Percentiles rank a stretch among this genome's conserved stretches.
Conservation (phyloP, 30 jellyfish, hydroid and myxozoan genomes). For the Aurelia sp. region DNA sequence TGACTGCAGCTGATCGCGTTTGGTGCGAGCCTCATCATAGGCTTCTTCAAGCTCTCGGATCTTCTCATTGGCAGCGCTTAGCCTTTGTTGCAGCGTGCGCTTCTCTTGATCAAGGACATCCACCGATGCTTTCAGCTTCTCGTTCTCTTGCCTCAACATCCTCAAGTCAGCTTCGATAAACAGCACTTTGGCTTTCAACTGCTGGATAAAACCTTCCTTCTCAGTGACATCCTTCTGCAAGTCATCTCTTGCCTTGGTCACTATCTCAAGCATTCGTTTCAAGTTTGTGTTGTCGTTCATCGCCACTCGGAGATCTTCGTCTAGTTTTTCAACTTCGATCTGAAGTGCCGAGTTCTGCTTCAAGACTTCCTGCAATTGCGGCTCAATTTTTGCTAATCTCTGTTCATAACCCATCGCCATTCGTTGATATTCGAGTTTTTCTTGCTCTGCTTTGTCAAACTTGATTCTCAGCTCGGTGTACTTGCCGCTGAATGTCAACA, state of each 20-base stretch:
- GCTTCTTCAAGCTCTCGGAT: constrained; percentile 94
- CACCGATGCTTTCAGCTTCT: constrained; percentile 68
- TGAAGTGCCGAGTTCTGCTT: constrained; percentile 86
- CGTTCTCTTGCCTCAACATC: constrained; percentile 84
- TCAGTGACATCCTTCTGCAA: constrained; percentile 83
- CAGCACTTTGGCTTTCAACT: constrained; percentile 69
- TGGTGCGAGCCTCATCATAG: constrained; percentile 83
- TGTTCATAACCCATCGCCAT: constrained; percentile 98
- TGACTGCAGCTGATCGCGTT: constrained; percentile 86
- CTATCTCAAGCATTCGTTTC: constrained; percentile 55
- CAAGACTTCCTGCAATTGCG: constrained; percentile 89
- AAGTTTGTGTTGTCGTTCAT: constrained; percentile 78
- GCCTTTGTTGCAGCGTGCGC: constrained; percentile 75
- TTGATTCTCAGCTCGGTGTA: constrained; percentile 93
- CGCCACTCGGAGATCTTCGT: constrained; percentile 89
- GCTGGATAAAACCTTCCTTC: constrained; percentile 83
- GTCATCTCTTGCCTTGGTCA: constrained; percentile 66
- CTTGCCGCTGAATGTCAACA: constrained; percentile 88
- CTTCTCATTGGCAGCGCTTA: constrained; percentile 78
- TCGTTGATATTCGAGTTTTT: constrained; percentile 90
- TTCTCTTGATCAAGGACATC: constrained; percentile 94
- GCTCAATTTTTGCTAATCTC: constrained; percentile 93
- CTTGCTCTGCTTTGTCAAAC: constrained; percentile 93
- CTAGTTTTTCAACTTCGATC: constrained; percentile 81
- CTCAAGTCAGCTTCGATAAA: constrained; percentile 76